These are phyloP conservation scores for Tiphia femorata DNA, from an alignment of 2,888 invertebrate species.

Conservation along the genomic window DNA sequence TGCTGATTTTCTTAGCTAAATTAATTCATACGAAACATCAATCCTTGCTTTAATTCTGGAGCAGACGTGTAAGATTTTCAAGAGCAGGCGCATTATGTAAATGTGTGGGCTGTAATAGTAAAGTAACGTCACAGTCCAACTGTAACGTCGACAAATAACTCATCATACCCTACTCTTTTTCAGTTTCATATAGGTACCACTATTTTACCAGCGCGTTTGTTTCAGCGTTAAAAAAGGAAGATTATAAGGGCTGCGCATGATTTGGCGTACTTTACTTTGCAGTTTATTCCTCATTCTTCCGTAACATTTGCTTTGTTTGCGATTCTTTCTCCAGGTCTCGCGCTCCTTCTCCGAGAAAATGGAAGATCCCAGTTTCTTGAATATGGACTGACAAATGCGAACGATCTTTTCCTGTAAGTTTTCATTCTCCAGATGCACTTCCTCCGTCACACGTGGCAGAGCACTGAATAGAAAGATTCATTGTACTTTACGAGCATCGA, in stretches of 20 bases:
- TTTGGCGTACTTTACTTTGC: conserved; percentile 41
- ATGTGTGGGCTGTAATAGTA: no score
- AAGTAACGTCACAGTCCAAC: no score
- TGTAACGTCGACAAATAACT: no score
- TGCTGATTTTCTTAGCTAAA: conserved; percentile 34
- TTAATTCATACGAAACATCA: neutral
- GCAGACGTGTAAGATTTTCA: neutral
- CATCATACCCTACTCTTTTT: no score
- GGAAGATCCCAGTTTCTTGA: conserved; percentile 42
- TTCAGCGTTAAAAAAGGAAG: no score
- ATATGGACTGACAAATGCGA: conserved; percentile 39
- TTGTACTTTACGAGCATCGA: neutral
- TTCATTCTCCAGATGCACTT: conserved; percentile 38
- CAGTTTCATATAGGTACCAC: no score
- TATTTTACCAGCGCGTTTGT: no score
- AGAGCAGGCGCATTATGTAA: no score
- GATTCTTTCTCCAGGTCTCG: no score
- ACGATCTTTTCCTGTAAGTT: conserved; percentile 43
- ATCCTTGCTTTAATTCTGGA: neutral
- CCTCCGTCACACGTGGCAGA: conserved; percentile 25
- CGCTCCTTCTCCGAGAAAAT: conserved; percentile 7
- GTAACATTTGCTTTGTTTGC: conserved; percentile 16
- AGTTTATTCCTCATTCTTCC: conserved; percentile 33
- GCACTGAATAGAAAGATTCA: conserved; percentile 17
- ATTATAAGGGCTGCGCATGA: no score